Conservation (phyloP, 1,140 invertebrate species). For the Eumaeus atala region DNA sequence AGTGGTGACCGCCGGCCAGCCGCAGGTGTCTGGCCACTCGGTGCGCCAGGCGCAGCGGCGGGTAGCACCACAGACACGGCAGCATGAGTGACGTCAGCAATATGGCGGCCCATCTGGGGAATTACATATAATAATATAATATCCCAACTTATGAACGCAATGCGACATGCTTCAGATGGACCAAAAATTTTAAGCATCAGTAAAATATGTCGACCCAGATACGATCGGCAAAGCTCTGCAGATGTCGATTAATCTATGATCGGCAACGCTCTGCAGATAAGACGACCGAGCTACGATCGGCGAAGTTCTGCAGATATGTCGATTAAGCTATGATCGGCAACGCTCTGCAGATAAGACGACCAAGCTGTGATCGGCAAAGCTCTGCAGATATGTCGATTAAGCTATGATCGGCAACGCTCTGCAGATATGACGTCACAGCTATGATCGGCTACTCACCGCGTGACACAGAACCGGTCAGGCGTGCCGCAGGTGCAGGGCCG, state of each 20-base stretch:
- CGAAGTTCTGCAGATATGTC: no score
- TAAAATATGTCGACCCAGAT: no score
- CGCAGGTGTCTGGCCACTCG: slow-evolving; percentile 85
- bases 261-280: no score
- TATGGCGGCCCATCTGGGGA: slow-evolving; percentile 85
- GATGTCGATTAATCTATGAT: no score
- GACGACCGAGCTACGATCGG: no score
- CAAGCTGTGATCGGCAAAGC: no score
- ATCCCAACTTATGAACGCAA: neutral
- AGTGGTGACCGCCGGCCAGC: slow-evolving; percentile 88
- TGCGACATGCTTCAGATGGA: neutral
- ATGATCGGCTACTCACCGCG: slow-evolving; percentile 48
- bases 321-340: no score
- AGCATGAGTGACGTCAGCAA: slow-evolving; percentile 90
- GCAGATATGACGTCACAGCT: neutral
- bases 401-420: neutral
- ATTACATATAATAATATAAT: neutral
- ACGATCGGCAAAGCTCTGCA: no score
- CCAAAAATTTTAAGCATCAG: no score
- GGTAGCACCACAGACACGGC: slow-evolving; percentile 95
- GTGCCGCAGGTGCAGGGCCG: slow-evolving; percentile 85
- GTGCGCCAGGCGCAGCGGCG: slow-evolving; percentile 89
- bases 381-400: no score
- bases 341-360: no score
- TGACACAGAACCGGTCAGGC: slow-evolving; percentile 75